phyloP scores from a whole-genome alignment of 2,797 vertebrate genomes.

The Sebastes matsubarae region DNA sequence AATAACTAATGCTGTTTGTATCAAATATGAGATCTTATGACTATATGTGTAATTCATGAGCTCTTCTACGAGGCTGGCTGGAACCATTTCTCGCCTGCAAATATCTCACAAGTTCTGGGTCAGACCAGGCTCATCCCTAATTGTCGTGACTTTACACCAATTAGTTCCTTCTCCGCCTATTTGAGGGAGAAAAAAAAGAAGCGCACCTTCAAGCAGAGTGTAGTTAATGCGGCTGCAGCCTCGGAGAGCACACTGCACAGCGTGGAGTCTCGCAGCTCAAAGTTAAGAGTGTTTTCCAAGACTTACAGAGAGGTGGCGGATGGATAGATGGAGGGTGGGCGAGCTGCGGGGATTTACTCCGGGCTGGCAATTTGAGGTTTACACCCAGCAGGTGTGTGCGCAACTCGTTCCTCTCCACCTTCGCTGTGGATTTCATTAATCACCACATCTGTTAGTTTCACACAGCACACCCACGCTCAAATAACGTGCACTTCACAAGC shows the following conservation, averaged over 20 bases:
- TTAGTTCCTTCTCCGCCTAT: conserved; percentile 51
- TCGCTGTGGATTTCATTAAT: conserved; percentile 58
- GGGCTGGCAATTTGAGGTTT: conserved; percentile 30
- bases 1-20: conserved; percentile 31
- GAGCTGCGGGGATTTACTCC: conserved; percentile 12
- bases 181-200: background rate
- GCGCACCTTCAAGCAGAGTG: conserved; percentile 45
- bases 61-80: background rate
- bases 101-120: conserved; percentile 36
- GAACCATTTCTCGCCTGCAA: background rate
- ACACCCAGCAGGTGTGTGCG: conserved; percentile 34
- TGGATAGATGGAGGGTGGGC: conserved; percentile 2
- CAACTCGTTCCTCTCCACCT: conserved; percentile 13
- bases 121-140: conserved; percentile 21
- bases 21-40: conserved; percentile 7
- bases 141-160: conserved; percentile 48
- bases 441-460: conserved; percentile 47
- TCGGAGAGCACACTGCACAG: conserved; percentile 26
- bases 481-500: conserved; percentile 11
- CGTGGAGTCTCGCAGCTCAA: conserved; percentile 5
- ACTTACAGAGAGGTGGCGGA: conserved; percentile 17
- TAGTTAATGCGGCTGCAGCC: conserved; percentile 36
- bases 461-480: conserved; percentile 37
- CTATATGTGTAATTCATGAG: conserved; percentile 26
- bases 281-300: conserved; percentile 33